Evolutionary conservation across 92 coral and sea anemone species (phyloP), one percentile per base, ranked within the genome.

Genomic region (Epizoanthus ramosus): DNA sequence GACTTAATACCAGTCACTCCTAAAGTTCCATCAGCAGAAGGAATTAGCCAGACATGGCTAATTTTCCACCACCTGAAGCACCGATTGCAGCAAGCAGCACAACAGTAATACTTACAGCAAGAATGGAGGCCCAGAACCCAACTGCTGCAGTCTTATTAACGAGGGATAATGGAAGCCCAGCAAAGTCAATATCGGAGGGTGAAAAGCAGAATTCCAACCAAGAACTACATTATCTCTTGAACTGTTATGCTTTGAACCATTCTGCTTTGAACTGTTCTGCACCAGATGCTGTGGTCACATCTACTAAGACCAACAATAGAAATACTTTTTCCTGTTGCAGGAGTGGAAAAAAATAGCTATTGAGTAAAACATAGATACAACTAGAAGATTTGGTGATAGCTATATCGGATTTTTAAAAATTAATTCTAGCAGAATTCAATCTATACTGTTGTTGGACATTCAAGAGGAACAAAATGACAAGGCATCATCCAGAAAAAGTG

Each of bases 391-490:
- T 71, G 71, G 71, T 56, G 86, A 75, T 31, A 24, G 75, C 1
- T 83, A 71, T 39, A 61, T 57, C 2, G 45, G 19, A 9, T 83
- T 71, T 37, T 83, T 83, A 16, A 56, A 69, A 61, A n/a, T 13
- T 19, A 8, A 50, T 83, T 23, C 23, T 83, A 16, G 52, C 57
- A 58, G 22, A 12, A 6, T 81, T 47, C 41, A 83, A 83, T 54
- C 31, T 63, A 7, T 71, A 68, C 33, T 81, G 85, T 47, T 60
- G 87, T 35, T 84, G 87, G 82, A 61, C n/a, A 4, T 74, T 84
- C 45, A 66, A 61, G 37, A 57, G 61, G 18, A 83, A 83, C 24
- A 71, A 74, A 67, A 59, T 83, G 60, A 83, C 58, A 56, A 35
- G 21, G 17, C 22, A 18, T 56, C 33, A 4, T 83, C 87, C 0